These are phyloP conservation scores for Meloidogyne exigua DNA, from an alignment of 1,140 invertebrate species.

Conservation along the genomic window DNA sequence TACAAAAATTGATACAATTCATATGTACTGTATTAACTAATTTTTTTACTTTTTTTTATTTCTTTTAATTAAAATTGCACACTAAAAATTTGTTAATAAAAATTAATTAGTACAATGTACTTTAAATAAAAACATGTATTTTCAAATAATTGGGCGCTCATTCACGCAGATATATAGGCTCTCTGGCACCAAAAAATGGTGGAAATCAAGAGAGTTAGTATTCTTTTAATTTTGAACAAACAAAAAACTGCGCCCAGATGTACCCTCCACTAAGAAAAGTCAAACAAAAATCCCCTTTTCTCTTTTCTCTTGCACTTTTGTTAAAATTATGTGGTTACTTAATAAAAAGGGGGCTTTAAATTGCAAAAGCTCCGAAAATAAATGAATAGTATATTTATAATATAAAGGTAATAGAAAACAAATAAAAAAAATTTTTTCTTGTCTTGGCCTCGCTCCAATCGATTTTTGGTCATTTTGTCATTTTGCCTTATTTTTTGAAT, in stretches of 20 bases:
- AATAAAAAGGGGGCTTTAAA: background rate
- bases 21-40: too few species aligned
- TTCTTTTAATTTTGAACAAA: too few species aligned
- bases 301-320: background rate
- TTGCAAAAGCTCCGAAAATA: background rate
- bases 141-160: background rate
- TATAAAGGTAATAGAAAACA: background rate
- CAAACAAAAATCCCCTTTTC: background rate
- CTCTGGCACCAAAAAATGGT: too few species aligned
- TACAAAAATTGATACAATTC: too few species aligned
- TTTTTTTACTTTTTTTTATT: too few species aligned
- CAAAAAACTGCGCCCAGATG: too few species aligned
- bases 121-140: background rate
- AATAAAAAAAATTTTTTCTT: background rate
- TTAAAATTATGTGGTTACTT: background rate
- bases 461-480: slow-evolving; percentile 11
- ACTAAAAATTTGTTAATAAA: too few species aligned
- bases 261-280: too few species aligned
- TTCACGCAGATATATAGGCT: background rate
- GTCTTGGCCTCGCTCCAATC: slow-evolving; percentile 26
- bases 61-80: too few species aligned
- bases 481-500: background rate
- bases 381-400: background rate
- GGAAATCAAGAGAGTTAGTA: too few species aligned
- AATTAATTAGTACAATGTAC: background rate